Evolutionary conservation across 2,797 vertebrate genomes (phyloP), one percentile per base, ranked within the genome.

Genomic region (Mus minutoides): DNA sequence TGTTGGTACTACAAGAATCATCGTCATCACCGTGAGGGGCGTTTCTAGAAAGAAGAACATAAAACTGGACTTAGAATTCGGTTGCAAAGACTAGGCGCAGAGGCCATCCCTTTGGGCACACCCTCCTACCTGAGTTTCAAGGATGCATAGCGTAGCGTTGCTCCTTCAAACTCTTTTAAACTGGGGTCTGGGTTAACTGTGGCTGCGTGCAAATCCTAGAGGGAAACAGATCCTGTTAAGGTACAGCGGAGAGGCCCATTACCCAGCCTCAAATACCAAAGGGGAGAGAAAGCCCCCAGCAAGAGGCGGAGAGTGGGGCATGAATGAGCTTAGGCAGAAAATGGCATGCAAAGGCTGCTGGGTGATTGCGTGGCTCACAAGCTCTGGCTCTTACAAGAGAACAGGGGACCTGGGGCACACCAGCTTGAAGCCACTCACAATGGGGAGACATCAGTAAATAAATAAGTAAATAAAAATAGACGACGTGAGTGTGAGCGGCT

Each of bases 141-240:
- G 67, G 99, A 99, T 54, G 99, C 99, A 73, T 99, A 99, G 95
- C 99, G 99, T 29, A 99, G 98, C 0, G 99, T 99, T 4, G 99
- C 99, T 96, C 99, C 99, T 98, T 99, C 99, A 97, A 99, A 99
- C 31, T 99, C 99, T 98, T 99, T 99, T 89, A 99, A 99, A 97
- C 99, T 99, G 95, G 99, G 99, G 95, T 99, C 99, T n/a, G 99
- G 99, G 96, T 99, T 99, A 92, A 99, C 99, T 10, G 99, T 99
- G 96, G 99, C 99, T 92, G 99, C 99, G 62, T 99, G 99, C 91
- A 99, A 98, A 96, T 99, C 99, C 99, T 99, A 97, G 56, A 97
- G 95, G 80, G 75, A 97, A 96, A 98, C 9, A 94, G 82, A 97
- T 5, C 9, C 49, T 46, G 83, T 98, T 93, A 98, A 56, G 26